A percentile compares a stretch with the other conserved stretches of the same genome.
Evolutionary conservation across 2,888 invertebrate genomes (phyloP).

Genomic region (Epiperipatus broadwayi): DNA sequence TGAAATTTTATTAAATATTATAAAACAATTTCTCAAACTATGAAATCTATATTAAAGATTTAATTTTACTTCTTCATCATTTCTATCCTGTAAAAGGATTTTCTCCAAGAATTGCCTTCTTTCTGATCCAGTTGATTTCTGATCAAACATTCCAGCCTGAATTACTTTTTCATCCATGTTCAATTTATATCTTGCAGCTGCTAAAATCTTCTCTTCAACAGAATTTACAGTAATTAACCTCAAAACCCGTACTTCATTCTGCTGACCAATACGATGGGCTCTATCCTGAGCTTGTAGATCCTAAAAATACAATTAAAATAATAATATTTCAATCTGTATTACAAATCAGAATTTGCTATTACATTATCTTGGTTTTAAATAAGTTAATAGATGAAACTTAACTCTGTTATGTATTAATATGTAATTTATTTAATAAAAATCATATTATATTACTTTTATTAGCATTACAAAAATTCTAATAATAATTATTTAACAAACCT

Average conservation of each 20-base stretch:
- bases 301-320: slow-evolving; percentile 30
- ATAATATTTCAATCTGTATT: too few relatives aligned
- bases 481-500: slow-evolving; percentile 41
- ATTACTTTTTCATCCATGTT: slow-evolving; percentile 99
- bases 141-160: slow-evolving; percentile 99
- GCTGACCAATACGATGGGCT: slow-evolving; percentile 96
- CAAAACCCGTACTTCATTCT: slow-evolving; percentile 91
- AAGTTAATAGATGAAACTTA: too few relatives aligned
- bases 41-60: too few relatives aligned
- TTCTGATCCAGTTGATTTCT: slow-evolving; percentile 92
- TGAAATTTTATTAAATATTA: too few relatives aligned
- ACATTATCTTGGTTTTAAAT: too few relatives aligned
- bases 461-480: not conserved
- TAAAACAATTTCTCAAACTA: too few relatives aligned
- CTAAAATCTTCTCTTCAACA: slow-evolving; percentile 92
- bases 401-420: too few relatives aligned
- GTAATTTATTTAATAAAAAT: too few relatives aligned
- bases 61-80: slow-evolving; percentile 70
- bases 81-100: slow-evolving; percentile 82
- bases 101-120: slow-evolving; percentile 86
- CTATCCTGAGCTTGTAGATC: slow-evolving; percentile 99
- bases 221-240: slow-evolving; percentile 96
- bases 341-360: too few relatives aligned
- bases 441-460: slow-evolving; percentile 6
- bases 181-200: slow-evolving; percentile 77